Evolutionary conservation across 2,113 vertebrate species (phyloP), one percentile per base, ranked within the genome.

Genomic region (Spilogale gracilis): DNA sequence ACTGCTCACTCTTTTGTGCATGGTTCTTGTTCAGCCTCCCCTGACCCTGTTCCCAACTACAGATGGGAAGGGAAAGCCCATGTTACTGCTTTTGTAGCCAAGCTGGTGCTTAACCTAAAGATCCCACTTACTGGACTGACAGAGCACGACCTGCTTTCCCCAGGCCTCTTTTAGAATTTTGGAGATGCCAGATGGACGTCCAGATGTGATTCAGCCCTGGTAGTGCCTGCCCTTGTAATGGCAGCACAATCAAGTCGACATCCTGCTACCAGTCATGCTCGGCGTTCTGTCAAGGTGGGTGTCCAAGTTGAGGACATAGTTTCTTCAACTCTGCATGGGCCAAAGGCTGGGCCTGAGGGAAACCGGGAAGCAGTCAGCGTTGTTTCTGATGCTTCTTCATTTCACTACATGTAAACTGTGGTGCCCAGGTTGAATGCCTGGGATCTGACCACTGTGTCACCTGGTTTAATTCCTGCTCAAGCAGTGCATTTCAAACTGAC

Each of bases 401-500:
- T 48, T 83, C 63, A 86, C 45, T 71, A 9, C 27, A 21, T 54
- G 18, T 32, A 79, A 48, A 58, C 43, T 23, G 0, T 30, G 76
- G 25, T 11, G 81, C 12, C 63, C 6, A 30, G n/a, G 32, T 69
- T 38, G 4, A 23, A 82, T 16, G 56, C 32, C 5, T 48, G 61
- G 54, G 52, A 27, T 67, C 23, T 38, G n/a, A 80, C 9, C 61
- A 56, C 4, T 20, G 48, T 12, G 71, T 86, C n/a, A 83, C 30
- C 2, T 88, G 88, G 23, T 84, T 89, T 94, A 27, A 86, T 91
- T 83, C 96, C 52, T 88, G 32, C 25, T 76, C 80, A 93, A 78
- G 60, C 71, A 84, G 56, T 79, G 65, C 11, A 4, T 97, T 69
- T 95, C 69, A 76, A 82, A 89, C 20, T 45, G 65, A 48, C 92